phyloP scores from a whole-genome alignment of 2,888 invertebrate genomes.

The Hybos culiciformis region DNA sequence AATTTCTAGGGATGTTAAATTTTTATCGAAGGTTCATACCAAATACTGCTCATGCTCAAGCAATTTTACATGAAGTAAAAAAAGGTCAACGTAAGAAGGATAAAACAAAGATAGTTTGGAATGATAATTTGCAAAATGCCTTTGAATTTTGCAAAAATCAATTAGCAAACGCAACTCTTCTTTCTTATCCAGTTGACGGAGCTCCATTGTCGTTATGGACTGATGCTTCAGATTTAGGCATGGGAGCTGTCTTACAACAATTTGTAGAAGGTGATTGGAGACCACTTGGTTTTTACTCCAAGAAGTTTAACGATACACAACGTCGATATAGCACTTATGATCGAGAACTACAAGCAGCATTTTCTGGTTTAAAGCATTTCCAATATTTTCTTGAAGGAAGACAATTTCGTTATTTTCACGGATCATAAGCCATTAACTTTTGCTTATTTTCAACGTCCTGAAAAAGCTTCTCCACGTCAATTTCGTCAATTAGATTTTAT shows the following conservation, averaged over 20 bases:
- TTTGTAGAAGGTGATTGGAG: constrained; percentile 7
- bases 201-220: constrained; percentile 7
- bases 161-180: constrained; percentile 8
- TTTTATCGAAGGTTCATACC: constrained; percentile 15
- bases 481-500: constrained; percentile 17
- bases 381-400: constrained; percentile 13
- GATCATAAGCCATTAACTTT: constrained; percentile 13
- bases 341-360: constrained; percentile 28
- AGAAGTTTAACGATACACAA: constrained; percentile 21
- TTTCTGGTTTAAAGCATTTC: constrained; percentile 21
- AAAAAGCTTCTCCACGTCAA: constrained; percentile 24
- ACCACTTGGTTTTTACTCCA: constrained; percentile 20
- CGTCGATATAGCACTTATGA: constrained; percentile 26
- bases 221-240: constrained; percentile 12
- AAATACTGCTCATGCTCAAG: constrained; percentile 3
- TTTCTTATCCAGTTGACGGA: constrained; percentile 4
- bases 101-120: constrained; percentile 9
- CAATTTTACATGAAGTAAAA: background rate
- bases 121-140: constrained; percentile 4
- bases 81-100: constrained; percentile 13
- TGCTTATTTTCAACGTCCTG: constrained; percentile 19
- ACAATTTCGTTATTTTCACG: constrained; percentile 7
- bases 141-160: constrained; percentile 11
- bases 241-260: constrained; percentile 13
- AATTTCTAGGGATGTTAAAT: constrained; percentile 4